Percentiles rank a stretch among this genome's conserved stretches.
Evolutionary conservation across 2,113 vertebrate species (phyloP).

Genomic region (Epinephelus lanceolatus): DNA sequence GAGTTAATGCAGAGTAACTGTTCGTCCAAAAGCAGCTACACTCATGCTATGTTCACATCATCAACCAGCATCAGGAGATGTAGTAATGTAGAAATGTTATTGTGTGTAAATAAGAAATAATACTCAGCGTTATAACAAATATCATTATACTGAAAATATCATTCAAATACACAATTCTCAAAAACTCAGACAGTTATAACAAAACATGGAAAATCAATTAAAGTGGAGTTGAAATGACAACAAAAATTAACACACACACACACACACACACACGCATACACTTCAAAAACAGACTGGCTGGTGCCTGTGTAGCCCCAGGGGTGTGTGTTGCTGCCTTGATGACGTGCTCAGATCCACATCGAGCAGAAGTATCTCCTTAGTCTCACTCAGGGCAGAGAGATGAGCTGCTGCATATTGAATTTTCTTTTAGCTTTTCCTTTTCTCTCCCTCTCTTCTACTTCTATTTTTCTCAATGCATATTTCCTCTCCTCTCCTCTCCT

Average conservation of each 20-base stretch:
- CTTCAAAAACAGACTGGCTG: slow-evolving; percentile 78
- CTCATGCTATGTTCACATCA: too few species aligned
- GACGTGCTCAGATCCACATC: slow-evolving; percentile 53
- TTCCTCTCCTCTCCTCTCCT: not conserved
- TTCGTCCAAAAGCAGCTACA: too few species aligned
- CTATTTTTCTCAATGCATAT: not conserved
- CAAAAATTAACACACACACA: slow-evolving; percentile 5
- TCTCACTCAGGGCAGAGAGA: slow-evolving; percentile 31
- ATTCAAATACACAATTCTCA: too few species aligned
- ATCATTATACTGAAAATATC: too few species aligned
- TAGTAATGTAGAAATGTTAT: too few species aligned
- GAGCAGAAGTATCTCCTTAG: not conserved
- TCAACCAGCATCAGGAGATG: too few species aligned
- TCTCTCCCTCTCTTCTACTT: not conserved
- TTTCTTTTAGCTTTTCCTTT: not conserved
- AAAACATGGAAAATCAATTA: too few species aligned
- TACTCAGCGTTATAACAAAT: too few species aligned
- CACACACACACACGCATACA: not conserved
- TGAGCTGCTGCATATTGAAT: not conserved
- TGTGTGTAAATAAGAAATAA: too few species aligned
- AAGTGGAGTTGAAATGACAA: too few species aligned
- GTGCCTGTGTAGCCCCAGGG: slow-evolving; percentile 82
- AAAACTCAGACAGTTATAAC: too few species aligned
- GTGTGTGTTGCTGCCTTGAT: slow-evolving; percentile 74
- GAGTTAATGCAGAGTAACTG: too few species aligned